These are phyloP conservation scores for crab-eating macaque (Macaca fascicularis) DNA, from an alignment of 2,113 vertebrate species.

Conservation along the genomic window DNA sequence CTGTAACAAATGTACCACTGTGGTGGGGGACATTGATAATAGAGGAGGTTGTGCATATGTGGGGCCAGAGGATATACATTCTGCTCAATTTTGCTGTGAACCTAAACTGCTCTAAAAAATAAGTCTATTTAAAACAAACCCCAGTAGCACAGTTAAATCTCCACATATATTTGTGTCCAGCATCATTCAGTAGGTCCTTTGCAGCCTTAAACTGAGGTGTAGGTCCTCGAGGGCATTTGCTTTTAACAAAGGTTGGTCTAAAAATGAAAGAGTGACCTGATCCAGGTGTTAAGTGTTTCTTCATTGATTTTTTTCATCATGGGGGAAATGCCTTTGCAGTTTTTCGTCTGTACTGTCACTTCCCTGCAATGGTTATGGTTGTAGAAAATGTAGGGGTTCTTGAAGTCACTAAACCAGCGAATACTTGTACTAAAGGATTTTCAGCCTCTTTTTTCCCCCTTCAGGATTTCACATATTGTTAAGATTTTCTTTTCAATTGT, in stretches of 20 bases:
- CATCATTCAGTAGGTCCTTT: not conserved
- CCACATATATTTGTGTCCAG: not conserved
- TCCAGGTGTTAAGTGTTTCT: not conserved
- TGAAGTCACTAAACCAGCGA: not conserved
- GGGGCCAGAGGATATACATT: not conserved
- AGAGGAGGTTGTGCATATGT: not conserved
- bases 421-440: not conserved
- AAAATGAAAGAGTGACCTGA: not conserved
- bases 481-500: slow-evolving; percentile 24
- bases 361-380: not conserved
- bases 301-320: not conserved
- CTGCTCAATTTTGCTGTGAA: not conserved
- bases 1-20: not conserved
- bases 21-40: not conserved
- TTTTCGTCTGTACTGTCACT: not conserved
- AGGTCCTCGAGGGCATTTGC: not conserved
- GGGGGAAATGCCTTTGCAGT: not conserved
- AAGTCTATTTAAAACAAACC: not conserved
- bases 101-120: not conserved
- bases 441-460: not conserved
- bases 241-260: not conserved
- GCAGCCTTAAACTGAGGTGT: not conserved
- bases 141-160: not conserved
- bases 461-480: not conserved
- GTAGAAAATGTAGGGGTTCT: not conserved